Percentiles rank a stretch among this genome's conserved stretches.
Evolutionary conservation across 2,797 vertebrate genomes (phyloP).

Genomic region (Galagoides demidoff): DNA sequence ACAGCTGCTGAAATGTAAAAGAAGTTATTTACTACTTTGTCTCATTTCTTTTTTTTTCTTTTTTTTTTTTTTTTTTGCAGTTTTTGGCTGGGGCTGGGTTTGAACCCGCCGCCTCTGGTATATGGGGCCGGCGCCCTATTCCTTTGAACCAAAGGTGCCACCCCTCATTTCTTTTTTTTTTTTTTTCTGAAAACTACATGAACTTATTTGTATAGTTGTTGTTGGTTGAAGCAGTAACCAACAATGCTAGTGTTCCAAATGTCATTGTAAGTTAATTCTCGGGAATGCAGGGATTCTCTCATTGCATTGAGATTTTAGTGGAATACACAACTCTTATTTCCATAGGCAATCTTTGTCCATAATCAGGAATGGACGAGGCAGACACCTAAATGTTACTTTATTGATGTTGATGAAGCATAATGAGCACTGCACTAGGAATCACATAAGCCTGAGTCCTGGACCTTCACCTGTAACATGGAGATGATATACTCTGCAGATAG

Average conservation of each 20-base stretch:
- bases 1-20: background rate
- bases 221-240: background rate
- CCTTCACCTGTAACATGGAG: background rate
- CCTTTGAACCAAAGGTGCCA: no score
- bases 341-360: background rate
- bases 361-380: background rate
- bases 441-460: background rate
- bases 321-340: background rate
- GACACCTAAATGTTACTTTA: background rate
- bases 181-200: background rate
- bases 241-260: background rate
- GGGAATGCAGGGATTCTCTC: background rate
- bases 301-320: background rate
- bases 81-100: no score
- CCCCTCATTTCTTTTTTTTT: background rate
- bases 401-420: background rate
- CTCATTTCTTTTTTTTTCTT: background rate
- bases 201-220: background rate
- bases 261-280: background rate
- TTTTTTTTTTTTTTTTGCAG: no score
- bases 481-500: background rate
- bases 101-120: no score
- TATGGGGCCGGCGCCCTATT: no score
- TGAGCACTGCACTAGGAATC: background rate
- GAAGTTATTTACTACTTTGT: background rate